Evolutionary conservation across 2,888 invertebrate species (phyloP).

Genomic region (Tachina grossa): DNA sequence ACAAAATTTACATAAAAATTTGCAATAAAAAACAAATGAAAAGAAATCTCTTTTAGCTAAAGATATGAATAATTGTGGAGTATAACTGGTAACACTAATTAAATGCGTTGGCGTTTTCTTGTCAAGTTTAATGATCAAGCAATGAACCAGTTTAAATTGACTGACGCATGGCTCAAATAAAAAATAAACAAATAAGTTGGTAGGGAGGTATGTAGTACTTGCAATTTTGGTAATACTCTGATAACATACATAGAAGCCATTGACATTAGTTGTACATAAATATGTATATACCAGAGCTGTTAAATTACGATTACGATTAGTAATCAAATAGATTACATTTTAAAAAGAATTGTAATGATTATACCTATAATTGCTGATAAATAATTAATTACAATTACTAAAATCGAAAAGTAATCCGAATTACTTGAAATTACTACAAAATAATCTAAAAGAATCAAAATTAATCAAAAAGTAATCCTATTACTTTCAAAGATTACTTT

Average conservation of each 20-base stretch:
- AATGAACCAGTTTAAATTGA: constrained; percentile 56
- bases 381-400: too few relatives aligned
- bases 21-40: background rate
- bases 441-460: too few relatives aligned
- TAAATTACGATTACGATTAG: too few relatives aligned
- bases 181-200: constrained; percentile 5
- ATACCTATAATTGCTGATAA: too few relatives aligned
- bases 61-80: background rate
- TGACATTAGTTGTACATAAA: constrained; percentile 26
- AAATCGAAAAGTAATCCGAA: too few relatives aligned
- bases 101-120: constrained; percentile 58
- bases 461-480: too few relatives aligned
- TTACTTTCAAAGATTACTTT: too few relatives aligned
- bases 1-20: background rate
- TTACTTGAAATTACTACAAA: too few relatives aligned
- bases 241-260: constrained; percentile 7
- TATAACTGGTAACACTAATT: constrained; percentile 52
- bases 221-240: background rate
- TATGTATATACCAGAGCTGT: too few relatives aligned
- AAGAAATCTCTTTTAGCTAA: constrained; percentile 35
- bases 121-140: constrained; percentile 43
- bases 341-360: too few relatives aligned
- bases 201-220: background rate
- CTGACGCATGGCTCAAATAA: constrained; percentile 45
- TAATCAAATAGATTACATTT: too few relatives aligned